Percentiles rank a stretch among this genome's conserved stretches.
These are phyloP conservation scores for Aldabrachelys gigantea DNA, from an alignment of 2,113 vertebrate genomes.

Conservation along the genomic window DNA sequence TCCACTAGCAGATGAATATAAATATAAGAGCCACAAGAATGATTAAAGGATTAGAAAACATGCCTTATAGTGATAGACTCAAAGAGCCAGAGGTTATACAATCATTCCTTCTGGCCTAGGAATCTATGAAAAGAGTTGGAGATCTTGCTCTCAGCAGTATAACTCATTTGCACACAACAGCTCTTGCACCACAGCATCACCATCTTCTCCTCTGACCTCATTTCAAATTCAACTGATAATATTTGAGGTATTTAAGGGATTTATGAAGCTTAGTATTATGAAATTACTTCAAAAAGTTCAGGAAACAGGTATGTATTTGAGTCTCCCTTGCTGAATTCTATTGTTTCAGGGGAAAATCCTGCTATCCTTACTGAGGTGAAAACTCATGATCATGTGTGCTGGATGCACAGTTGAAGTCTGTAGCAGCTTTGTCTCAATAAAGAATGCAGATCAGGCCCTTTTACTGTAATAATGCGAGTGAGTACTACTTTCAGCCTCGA, in stretches of 20 bases:
- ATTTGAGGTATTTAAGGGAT: not conserved
- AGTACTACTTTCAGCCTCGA: not conserved
- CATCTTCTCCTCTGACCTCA: not conserved
- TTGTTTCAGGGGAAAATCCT: not conserved
- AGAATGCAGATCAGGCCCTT: no score
- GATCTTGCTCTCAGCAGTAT: not conserved
- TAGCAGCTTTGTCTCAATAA: not conserved
- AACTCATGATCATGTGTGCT: not conserved
- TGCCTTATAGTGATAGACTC: not conserved
- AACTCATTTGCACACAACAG: not conserved
- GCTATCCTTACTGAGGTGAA: not conserved
- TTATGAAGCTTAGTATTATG: fast-evolving
- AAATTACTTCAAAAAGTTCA: not conserved
- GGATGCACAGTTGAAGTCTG: not conserved
- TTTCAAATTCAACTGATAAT: not conserved
- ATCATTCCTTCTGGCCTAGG: not conserved
- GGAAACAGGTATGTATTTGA: not conserved
- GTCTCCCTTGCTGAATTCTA: not conserved
- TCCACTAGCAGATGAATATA: not conserved
- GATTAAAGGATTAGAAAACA: not conserved
- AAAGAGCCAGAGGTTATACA: not conserved
- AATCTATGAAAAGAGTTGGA: not conserved
- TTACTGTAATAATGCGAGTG: not conserved
- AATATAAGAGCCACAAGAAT: not conserved
- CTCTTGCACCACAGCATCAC: not conserved